Evolutionary conservation across 1,140 invertebrate genomes (phyloP).

Genomic region (Monomorium pharaonis): DNA sequence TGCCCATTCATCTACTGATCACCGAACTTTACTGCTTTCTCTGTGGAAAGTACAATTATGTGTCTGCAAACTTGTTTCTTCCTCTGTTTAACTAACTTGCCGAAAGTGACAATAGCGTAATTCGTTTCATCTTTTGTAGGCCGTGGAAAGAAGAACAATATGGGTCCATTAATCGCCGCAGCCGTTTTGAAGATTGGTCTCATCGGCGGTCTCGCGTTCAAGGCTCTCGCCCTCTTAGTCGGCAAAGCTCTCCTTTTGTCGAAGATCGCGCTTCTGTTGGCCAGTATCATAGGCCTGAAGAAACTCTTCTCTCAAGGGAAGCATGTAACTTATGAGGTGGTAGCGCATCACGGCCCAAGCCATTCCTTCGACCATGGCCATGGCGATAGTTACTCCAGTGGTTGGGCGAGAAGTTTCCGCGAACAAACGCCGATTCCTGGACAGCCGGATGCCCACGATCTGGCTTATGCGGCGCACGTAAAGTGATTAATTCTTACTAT

Average conservation of each 20-base stretch:
- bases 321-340: conserved; percentile 91
- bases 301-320: conserved; percentile 91
- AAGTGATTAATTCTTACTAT: conserved; percentile 61
- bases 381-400: conserved; percentile 86
- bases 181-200: conserved; percentile 92
- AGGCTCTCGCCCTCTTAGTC: conserved; percentile 92
- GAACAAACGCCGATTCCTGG: conserved; percentile 80
- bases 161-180: conserved; percentile 90
- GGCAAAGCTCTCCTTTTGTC: conserved; percentile 93
- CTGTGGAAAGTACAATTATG: conserved; percentile 78
- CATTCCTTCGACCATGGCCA: conserved; percentile 83
- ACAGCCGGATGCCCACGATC: conserved; percentile 86
- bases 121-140: conserved; percentile 81
- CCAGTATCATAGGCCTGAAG: conserved; percentile 92
- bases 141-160: conserved; percentile 90
- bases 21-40: conserved; percentile 52
- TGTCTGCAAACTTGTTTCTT: neutral
- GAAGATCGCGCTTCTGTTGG: conserved; percentile 92
- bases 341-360: conserved; percentile 87
- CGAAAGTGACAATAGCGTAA: conserved; percentile 59
- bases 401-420: conserved; percentile 87
- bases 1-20: conserved; percentile 31
- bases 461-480: conserved; percentile 88
- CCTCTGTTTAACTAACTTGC: neutral
- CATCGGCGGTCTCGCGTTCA: conserved; percentile 91